These are phyloP conservation scores for Alouatta palliata DNA, from an alignment of 2,113 vertebrate species.

Conservation along the genomic window DNA sequence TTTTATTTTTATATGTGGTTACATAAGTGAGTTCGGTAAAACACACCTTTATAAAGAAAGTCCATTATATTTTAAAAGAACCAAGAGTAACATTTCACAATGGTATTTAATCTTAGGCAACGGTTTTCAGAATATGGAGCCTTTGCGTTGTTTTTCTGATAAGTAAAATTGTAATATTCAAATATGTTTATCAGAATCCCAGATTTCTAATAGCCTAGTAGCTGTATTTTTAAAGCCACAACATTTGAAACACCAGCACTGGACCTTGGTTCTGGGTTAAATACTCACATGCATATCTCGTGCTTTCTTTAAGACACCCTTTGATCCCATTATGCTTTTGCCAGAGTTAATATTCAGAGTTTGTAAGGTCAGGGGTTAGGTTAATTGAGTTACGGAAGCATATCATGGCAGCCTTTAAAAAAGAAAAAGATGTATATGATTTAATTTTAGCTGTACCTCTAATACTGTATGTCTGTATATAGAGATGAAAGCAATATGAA, in stretches of 20 bases:
- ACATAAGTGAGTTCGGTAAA: not conserved
- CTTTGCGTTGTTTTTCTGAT: not conserved
- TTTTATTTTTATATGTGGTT: not conserved
- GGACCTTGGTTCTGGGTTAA: constrained; percentile 44
- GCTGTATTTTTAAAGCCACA: constrained; percentile 54
- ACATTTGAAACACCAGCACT: not conserved
- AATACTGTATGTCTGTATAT: not conserved
- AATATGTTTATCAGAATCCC: not conserved
- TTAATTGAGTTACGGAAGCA: constrained; percentile 13
- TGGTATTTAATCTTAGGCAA: not conserved
- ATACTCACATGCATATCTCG: constrained; percentile 13
- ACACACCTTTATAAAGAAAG: not conserved
- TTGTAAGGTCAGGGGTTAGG: constrained; percentile 49
- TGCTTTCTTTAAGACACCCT: constrained; percentile 63
- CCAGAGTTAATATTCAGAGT: constrained; percentile 69
- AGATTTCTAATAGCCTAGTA: constrained; percentile 4
- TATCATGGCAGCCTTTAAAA: not conserved
- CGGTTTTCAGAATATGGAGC: not conserved
- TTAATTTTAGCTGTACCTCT: constrained; percentile 6
- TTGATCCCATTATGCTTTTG: constrained; percentile 62
- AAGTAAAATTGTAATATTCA: not conserved
- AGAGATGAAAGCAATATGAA: not conserved
- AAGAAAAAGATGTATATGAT: not conserved
- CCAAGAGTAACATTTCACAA: not conserved
- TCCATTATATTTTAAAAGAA: not conserved